Conservation (phyloP, 2,888 invertebrate species). For the Mayetiola destructor region DNA sequence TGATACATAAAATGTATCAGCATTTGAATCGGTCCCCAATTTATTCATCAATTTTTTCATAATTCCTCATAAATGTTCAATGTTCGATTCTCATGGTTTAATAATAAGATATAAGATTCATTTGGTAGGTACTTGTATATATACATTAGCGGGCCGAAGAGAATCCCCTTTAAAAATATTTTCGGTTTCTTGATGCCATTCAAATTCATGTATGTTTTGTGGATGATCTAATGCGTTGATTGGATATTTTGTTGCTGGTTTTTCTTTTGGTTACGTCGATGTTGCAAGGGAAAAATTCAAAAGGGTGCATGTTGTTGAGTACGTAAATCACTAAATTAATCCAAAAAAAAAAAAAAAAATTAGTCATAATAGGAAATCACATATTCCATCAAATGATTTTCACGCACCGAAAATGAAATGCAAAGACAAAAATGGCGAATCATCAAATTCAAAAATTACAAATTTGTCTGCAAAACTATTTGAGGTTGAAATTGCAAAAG, state of each 20-base stretch:
- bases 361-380: no score
- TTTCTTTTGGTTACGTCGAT: no score
- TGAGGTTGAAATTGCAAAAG: neutral
- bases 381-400: no score
- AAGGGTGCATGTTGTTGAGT: conserved; percentile 4
- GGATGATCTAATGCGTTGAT: conserved; percentile 10
- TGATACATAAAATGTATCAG: neutral
- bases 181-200: neutral
- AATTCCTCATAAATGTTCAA: neutral
- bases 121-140: no score
- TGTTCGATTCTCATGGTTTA: neutral
- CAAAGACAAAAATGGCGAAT: no score
- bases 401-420: no score
- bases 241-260: conserved; percentile 10
- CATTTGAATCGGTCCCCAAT: neutral
- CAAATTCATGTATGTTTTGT: neutral
- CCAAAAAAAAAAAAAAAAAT: neutral
- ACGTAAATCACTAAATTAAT: neutral
- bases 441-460: no score
- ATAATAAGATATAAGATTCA: neutral
- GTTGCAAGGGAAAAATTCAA: neutral
- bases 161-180: neutral
- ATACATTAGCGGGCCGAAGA: no score
- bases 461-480: neutral
- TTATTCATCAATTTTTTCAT: conserved; percentile 13